Evolutionary conservation across 1,140 invertebrate species (phyloP), one percentile per base, ranked within the genome.

Genomic region (Amphibalanus amphitrite): DNA sequence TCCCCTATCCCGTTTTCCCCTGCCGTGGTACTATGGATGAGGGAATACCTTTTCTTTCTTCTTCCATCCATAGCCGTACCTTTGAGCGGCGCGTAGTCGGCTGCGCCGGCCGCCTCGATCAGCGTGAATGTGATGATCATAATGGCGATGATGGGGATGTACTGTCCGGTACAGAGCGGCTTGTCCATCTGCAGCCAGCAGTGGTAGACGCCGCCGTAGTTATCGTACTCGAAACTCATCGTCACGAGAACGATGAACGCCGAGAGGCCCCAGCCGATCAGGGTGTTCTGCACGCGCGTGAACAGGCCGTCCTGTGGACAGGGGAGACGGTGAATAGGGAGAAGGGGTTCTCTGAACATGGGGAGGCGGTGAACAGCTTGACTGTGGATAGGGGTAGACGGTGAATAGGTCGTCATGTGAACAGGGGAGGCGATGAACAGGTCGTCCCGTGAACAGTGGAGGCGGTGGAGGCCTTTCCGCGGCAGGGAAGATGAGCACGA

Each of bases 131-230:
- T 76, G 25, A 79, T 29, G 26, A 78, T 71, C 13, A 77, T 75
- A 4, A 78, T 67, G 0, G 65, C 33, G 29, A 78, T 71, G 25
- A 79, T 73, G 8, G 79, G 79, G 15, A 78, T 71, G 0, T 74
- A 38, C 29, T 78, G 74, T 0, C 74, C 72, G 47, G 76, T 76
- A 3, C 77, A 29, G 3, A 79, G 71, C 0, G 47, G 40, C 17
- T 74, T 78, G 70, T 79, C 74, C 77, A 79, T 77, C 70, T 74
- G 74, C 13, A 77, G 69, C 79, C 79, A 79, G 69, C 79, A 79
- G 70, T 79, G 78, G 71, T 79, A 79, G 69, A 74, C 70, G 0
- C 75, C 77, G 26, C 78, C 78, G 73, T 79, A 79, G 69, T 78
- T 71, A 0, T 77, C 75, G 64, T 75, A 76, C 71, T 77, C 73